Conservation (phyloP, 2,113 vertebrate genomes). For the Myotis davidii region DNA sequence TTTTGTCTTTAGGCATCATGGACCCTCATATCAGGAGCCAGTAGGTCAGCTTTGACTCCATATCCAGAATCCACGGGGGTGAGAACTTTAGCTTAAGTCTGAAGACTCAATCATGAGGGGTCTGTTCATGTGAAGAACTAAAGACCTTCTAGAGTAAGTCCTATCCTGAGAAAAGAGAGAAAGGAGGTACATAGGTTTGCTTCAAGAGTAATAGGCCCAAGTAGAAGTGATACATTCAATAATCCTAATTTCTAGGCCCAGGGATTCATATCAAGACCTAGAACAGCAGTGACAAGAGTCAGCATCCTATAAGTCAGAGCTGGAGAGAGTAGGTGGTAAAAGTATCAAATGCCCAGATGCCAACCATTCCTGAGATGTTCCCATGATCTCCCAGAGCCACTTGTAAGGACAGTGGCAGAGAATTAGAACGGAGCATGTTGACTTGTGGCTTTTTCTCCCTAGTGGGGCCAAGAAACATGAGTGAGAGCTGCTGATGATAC, state of each 20-base stretch:
- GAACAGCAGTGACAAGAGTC: background rate
- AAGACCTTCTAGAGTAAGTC: background rate
- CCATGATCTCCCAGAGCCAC: background rate
- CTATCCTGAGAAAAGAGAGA: slow-evolving; percentile 28
- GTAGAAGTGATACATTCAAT: background rate
- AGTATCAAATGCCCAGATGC: background rate
- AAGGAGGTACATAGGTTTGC: background rate
- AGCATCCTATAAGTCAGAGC: background rate
- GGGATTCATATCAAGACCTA: background rate
- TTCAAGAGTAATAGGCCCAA: background rate
- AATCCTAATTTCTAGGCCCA: background rate
- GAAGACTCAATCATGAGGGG: background rate
- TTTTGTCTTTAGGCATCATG: background rate
- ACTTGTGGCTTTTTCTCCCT: background rate
- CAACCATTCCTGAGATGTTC: background rate
- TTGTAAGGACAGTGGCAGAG: background rate
- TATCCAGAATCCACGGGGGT: background rate
- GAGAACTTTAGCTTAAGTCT: background rate
- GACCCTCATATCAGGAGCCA: background rate
- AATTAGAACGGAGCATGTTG: background rate
- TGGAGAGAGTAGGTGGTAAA: background rate
- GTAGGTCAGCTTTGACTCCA: background rate
- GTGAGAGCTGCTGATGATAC: background rate
- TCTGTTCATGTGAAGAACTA: background rate
- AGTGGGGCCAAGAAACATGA: background rate